Percentiles rank a stretch among this genome's conserved stretches.
These are phyloP conservation scores for Orchestes rusci DNA, from an alignment of 2,888 invertebrate species.

Conservation along the genomic window DNA sequence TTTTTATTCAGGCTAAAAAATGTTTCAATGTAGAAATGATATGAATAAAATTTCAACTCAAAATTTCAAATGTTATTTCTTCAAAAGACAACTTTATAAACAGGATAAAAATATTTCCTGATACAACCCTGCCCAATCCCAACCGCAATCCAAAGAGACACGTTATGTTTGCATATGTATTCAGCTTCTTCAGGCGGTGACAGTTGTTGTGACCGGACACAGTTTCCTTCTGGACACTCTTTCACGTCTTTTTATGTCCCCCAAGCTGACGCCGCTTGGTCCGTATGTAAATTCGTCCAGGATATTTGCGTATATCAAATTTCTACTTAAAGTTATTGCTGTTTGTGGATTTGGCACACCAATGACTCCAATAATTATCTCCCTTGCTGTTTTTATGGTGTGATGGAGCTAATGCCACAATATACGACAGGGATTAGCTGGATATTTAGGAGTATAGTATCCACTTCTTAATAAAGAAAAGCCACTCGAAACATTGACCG, in stretches of 20 bases:
- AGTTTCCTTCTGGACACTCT: conserved; percentile 31
- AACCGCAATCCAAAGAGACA: conserved; percentile 21
- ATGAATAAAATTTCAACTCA: too few species aligned
- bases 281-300: conserved; percentile 38
- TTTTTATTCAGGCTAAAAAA: too few species aligned
- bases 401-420: conserved; percentile 15
- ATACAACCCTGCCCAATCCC: conserved; percentile 18
- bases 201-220: conserved; percentile 39
- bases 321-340: conserved; percentile 6
- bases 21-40: too few species aligned
- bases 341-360: background rate
- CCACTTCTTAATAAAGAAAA: background rate
- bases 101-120: too few species aligned
- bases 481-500: conserved; percentile 2
- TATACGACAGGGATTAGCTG: conserved; percentile 40
- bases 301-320: conserved; percentile 18
- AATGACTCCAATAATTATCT: background rate
- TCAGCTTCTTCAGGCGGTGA: conserved; percentile 35
- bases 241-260: conserved; percentile 41
- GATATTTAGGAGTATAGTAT: conserved; percentile 47
- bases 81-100: too few species aligned
- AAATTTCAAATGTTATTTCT: too few species aligned
- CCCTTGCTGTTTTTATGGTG: conserved; percentile 12
- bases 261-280: conserved; percentile 43
- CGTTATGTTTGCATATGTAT: conserved; percentile 37